Conservation (phyloP, 92 coral and sea anemone genomes). For the Desmophyllum pertusum region DNA sequence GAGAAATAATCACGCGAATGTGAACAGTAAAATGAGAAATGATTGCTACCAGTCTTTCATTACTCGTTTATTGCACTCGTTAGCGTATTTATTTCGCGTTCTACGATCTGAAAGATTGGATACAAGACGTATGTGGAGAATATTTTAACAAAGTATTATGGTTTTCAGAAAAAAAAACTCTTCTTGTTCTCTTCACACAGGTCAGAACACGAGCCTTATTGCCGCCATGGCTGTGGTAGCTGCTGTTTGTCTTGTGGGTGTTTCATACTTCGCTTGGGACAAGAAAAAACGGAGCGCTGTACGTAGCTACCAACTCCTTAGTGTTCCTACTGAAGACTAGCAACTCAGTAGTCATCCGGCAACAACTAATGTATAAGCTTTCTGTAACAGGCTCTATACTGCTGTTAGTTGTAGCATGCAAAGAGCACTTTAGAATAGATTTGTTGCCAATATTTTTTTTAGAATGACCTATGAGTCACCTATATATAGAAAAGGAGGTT, state of each 20-base stretch:
- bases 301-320: neutral
- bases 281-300: conserved; percentile 3
- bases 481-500: too few species aligned
- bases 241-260: neutral
- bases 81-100: too few species aligned
- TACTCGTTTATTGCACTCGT: too few species aligned
- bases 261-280: conserved; percentile 7
- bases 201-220: neutral
- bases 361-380: neutral
- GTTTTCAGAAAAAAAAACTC: too few species aligned
- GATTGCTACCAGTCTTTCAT: too few species aligned
- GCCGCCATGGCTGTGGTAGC: conserved; percentile 3
- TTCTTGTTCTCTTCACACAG: neutral
- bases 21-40: too few species aligned
- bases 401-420: neutral
- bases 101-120: too few species aligned
- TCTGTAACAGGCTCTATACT: neutral
- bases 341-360: neutral
- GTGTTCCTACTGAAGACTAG: neutral
- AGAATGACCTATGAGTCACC: too few species aligned
- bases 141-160: too few species aligned
- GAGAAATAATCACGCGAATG: too few species aligned
- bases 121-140: too few species aligned
- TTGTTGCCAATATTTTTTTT: neutral
- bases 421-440: neutral